Evolutionary conservation across 2,888 invertebrate genomes (phyloP).

Genomic region (Ferdinandea cuprea): DNA sequence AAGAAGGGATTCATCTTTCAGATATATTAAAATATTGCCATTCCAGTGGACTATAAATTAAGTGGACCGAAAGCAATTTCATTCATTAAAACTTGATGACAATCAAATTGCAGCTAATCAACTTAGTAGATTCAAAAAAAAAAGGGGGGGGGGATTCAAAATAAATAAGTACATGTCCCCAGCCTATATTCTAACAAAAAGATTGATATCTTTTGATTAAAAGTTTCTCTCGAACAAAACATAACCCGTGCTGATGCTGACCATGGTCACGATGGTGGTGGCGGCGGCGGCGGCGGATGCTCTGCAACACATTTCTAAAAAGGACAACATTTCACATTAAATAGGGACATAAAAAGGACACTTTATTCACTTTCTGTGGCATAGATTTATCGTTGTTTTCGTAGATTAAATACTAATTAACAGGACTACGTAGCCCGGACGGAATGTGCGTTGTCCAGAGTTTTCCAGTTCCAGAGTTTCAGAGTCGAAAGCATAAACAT

Average conservation of each 20-base stretch:
- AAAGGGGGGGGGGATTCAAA: too few species aligned
- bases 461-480: too few species aligned
- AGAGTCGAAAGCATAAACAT: slow-evolving; percentile 16
- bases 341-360: slow-evolving; percentile 55
- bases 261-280: too few species aligned
- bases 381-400: slow-evolving; percentile 70
- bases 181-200: slow-evolving; percentile 53
- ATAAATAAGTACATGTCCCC: too few species aligned
- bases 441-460: slow-evolving; percentile 52
- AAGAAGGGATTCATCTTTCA: neutral
- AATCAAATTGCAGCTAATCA: slow-evolving; percentile 67
- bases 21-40: neutral
- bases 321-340: slow-evolving; percentile 30
- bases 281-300: too few species aligned
- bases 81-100: slow-evolving; percentile 55
- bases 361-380: slow-evolving; percentile 60
- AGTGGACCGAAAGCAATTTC: slow-evolving; percentile 12
- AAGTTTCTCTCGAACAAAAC: slow-evolving; percentile 24
- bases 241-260: slow-evolving; percentile 10
- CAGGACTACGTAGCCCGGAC: slow-evolving; percentile 46
- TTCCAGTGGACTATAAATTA: slow-evolving; percentile 9
- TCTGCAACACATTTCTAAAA: neutral
- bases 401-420: slow-evolving; percentile 73
- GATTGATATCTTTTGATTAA: slow-evolving; percentile 71
- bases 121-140: slow-evolving; percentile 50